A percentile compares a stretch with the other conserved stretches of the same genome.
phyloP scores from a whole-genome alignment of 2,888 invertebrate genomes.

The Drosophila tanythrix region DNA sequence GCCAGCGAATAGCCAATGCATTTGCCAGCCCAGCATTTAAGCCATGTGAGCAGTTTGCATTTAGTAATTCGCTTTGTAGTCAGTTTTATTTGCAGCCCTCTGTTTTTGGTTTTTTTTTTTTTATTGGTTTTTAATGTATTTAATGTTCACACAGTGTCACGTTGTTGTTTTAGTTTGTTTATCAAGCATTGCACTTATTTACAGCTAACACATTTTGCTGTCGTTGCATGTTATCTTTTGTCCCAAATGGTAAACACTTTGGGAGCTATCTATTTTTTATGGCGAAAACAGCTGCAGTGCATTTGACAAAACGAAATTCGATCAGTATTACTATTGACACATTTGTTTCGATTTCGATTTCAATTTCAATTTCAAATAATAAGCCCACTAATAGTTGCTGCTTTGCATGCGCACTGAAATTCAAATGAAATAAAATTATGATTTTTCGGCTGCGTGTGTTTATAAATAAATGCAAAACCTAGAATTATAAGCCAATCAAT shows the following conservation, averaged over 20 bases:
- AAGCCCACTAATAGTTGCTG: slow-evolving; percentile 13
- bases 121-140: slow-evolving; percentile 49
- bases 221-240: slow-evolving; percentile 56
- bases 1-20: slow-evolving; percentile 7
- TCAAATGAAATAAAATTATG: slow-evolving; percentile 13
- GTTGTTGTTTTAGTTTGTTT: slow-evolving; percentile 66
- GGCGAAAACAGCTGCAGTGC: slow-evolving; percentile 60
- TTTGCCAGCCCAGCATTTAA: slow-evolving; percentile 21
- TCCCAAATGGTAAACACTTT: slow-evolving; percentile 65
- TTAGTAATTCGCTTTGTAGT: slow-evolving; percentile 18
- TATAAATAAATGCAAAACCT: slow-evolving; percentile 11
- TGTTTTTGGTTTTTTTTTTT: slow-evolving; percentile 15
- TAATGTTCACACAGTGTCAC: slow-evolving; percentile 76
- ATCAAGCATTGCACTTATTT: slow-evolving; percentile 60
- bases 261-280: slow-evolving; percentile 53
- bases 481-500: slow-evolving; percentile 5
- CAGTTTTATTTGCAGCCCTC: slow-evolving; percentile 26
- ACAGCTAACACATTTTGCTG: slow-evolving; percentile 50
- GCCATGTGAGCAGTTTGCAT: slow-evolving; percentile 48
- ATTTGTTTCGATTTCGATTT: slow-evolving; percentile 32
- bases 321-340: slow-evolving; percentile 52
- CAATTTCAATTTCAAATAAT: slow-evolving; percentile 7
- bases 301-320: slow-evolving; percentile 41
- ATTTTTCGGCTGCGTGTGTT: slow-evolving; percentile 11
- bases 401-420: slow-evolving; percentile 7